Conservation (phyloP, 1,140 invertebrate species). For the Oryctes rhinoceros region DNA sequence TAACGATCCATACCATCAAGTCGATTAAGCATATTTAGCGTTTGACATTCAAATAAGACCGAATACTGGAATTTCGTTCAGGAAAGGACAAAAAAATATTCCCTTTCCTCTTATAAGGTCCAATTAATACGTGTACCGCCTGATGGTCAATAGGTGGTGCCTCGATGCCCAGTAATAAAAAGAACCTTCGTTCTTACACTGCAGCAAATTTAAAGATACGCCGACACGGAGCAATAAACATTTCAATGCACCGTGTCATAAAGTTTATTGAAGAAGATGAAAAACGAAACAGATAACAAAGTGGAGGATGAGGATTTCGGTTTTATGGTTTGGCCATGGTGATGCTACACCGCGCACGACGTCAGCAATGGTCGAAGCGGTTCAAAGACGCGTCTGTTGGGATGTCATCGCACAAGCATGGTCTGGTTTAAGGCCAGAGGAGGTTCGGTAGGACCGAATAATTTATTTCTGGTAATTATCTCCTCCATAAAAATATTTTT, state of each 20-base stretch:
- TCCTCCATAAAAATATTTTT: conserved; percentile 29
- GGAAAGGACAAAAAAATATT: not conserved
- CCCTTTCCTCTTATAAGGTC: conserved; percentile 20
- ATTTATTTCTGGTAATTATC: conserved; percentile 28
- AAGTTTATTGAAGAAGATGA: conserved; percentile 35
- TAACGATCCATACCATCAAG: no score
- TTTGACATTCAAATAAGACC: not conserved
- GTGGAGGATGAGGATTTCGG: conserved; percentile 16
- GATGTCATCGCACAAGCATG: not conserved
- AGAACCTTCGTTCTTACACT: conserved; percentile 25
- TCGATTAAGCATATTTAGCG: not conserved
- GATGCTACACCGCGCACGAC: conserved; percentile 6
- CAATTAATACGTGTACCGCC: conserved; percentile 32
- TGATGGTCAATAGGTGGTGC: conserved; percentile 10
- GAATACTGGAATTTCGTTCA: not conserved
- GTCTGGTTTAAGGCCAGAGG: not conserved
- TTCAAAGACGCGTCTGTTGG: not conserved
- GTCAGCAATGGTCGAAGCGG: not conserved
- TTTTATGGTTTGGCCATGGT: conserved; percentile 35
- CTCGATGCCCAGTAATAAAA: conserved; percentile 16
- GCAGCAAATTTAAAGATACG: conserved; percentile 23
- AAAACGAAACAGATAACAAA: conserved; percentile 30
- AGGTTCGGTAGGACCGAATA: not conserved
- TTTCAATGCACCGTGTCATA: conserved; percentile 34
- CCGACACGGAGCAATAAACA: conserved; percentile 13